phyloP scores from a whole-genome alignment of 2,888 invertebrate genomes.

The Sesia bembeciformis region DNA sequence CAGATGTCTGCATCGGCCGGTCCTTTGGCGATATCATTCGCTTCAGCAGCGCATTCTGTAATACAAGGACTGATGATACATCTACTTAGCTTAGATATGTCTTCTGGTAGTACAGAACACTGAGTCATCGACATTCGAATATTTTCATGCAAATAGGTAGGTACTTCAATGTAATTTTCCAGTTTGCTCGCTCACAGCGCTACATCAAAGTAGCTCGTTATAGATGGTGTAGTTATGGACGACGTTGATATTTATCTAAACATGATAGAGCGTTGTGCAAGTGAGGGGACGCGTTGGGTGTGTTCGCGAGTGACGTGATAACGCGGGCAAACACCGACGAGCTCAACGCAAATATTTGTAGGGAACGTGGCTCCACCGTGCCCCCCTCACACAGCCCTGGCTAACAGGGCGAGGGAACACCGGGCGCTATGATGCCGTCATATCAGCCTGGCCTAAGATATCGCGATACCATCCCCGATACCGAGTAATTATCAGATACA shows the following conservation, averaged over 20 bases:
- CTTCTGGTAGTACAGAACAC: no score
- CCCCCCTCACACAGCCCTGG: slow-evolving; percentile 6
- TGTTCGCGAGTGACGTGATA: slow-evolving; percentile 46
- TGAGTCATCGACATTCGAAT: no score
- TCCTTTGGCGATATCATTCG: no score
- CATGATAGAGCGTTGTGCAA: slow-evolving; percentile 11
- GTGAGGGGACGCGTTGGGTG: slow-evolving; percentile 23
- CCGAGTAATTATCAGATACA: slow-evolving; percentile 65
- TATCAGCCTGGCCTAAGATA: slow-evolving; percentile 36
- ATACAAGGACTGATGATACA: no score
- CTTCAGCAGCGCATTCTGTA: no score
- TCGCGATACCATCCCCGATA: slow-evolving; percentile 61
- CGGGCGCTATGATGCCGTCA: slow-evolving; percentile 18
- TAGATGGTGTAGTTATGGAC: no score
- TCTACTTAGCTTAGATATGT: no score
- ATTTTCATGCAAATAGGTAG: no score
- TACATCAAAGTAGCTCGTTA: no score
- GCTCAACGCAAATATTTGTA: slow-evolving; percentile 50
- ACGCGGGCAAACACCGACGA: slow-evolving; percentile 42
- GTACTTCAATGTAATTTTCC: no score
- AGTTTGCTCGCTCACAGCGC: no score
- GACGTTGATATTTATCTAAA: no score
- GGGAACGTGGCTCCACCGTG: slow-evolving; percentile 21
- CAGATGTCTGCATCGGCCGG: background rate
- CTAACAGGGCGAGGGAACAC: background rate